phyloP scores from a whole-genome alignment of 2,797 vertebrate genomes.

The Hyperoplus lanceolatus region DNA sequence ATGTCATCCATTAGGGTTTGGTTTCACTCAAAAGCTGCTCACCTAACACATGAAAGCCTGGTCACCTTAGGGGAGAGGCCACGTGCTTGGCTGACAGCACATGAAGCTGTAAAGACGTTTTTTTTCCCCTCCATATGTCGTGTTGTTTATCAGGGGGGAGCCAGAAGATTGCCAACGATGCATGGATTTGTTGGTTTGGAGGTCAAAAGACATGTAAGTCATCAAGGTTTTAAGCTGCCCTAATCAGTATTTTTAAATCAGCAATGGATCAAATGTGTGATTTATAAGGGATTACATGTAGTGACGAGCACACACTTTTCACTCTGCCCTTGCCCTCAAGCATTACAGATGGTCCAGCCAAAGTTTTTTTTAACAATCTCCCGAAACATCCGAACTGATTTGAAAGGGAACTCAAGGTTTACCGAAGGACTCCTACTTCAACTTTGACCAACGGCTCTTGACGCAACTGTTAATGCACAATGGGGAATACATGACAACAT shows the following conservation, averaged over 20 bases:
- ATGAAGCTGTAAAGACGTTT: conserved; percentile 7
- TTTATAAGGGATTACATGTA: too few relatives aligned
- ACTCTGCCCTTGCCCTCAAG: not conserved
- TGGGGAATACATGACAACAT: not conserved
- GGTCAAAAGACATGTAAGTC: not conserved
- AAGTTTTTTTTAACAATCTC: not conserved
- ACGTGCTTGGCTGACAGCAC: conserved; percentile 46
- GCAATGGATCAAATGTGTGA: not conserved
- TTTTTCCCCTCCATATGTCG: conserved; percentile 4
- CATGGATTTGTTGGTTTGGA: conserved; percentile 15
- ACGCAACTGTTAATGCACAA: not conserved
- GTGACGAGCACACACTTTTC: not conserved
- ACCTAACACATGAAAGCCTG: conserved; percentile 41
- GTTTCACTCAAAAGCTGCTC: conserved; percentile 50
- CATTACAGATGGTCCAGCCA: not conserved
- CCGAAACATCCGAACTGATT: not conserved
- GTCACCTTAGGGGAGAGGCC: conserved; percentile 27
- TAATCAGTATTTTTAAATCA: not conserved
- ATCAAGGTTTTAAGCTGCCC: not conserved
- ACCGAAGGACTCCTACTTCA: not conserved
- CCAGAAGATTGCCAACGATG: not conserved
- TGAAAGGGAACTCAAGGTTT: not conserved
- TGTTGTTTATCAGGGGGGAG: conserved; percentile 21
- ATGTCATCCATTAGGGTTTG: conserved; percentile 58
- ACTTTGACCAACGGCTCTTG: not conserved